Evolutionary conservation across 92 coral and sea anemone genomes (phyloP), one percentile per base, ranked within the genome.

Genomic region (Epizoanthus rinbou): DNA sequence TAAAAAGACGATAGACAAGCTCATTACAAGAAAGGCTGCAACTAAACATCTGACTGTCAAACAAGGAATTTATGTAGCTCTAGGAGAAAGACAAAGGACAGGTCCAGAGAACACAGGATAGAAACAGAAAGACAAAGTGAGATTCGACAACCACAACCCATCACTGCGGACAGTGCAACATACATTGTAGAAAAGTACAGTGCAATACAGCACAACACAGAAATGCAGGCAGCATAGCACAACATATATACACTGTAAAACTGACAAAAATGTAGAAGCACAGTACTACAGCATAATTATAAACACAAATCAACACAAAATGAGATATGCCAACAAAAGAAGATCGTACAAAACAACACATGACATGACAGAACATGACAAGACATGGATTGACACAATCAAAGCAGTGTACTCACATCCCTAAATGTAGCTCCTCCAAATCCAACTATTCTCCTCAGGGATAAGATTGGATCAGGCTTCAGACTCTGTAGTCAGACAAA

Each of bases 341-440:
- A 50, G 54, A 15, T 21, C 21, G 8, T 5, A 37, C 17, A 71
- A 24, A 16, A 41, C 33, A 52, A 71, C 16, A n/a, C 33, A n/a
- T 3, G 35, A 11, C 37, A 73, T 25, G 50, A 0, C 43, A 0
- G 15, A 28, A 37, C 9, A 13, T 11, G 24, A 74, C 5, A 21
- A 78, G 54, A 47, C 54, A 5, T 47, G 54, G 2, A 47, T 28
- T 28, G 31, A 47, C 6, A 47, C 7, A 47, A 47, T 11, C 54
- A 47, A 47, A 47, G 15, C 54, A 47, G 14, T 47, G 54, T 47
- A 76, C 89, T 69, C 59, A 94, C 99, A 87, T 96, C 99, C 60
- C 87, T 87, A 37, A 79, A 94, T 6, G 99, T 94, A 13, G 96
- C 99, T 31, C 99, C 99, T 64, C 99, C 99, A 89, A 90, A 96